A percentile compares a stretch with the other conserved stretches of the same genome.
Evolutionary conservation across 2,113 vertebrate genomes (phyloP).

Genomic region (Struthidea cinerea): DNA sequence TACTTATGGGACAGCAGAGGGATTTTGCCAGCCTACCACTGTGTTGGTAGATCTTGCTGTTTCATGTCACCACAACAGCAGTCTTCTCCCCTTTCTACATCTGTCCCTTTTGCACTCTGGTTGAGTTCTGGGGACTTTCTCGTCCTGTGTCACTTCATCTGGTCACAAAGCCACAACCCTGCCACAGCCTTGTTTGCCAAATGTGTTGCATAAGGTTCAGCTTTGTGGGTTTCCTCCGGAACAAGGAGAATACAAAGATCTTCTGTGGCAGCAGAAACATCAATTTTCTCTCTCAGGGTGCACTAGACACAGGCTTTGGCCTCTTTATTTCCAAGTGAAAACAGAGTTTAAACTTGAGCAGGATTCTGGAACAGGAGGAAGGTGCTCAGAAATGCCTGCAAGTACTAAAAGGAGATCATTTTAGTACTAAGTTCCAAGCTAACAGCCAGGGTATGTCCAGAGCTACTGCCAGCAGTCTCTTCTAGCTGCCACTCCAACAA

Average conservation of each 20-base stretch:
- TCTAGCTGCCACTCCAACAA: not conserved
- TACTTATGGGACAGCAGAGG: not conserved
- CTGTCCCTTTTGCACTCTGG: not conserved
- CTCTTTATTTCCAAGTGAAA: not conserved
- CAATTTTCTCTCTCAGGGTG: not conserved
- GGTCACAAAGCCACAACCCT: conserved; percentile 22
- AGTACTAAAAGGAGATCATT: not conserved
- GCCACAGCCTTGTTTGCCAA: not conserved
- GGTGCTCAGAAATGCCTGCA: not conserved
- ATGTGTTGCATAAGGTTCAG: not conserved
- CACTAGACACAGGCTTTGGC: not conserved
- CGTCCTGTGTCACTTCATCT: not conserved
- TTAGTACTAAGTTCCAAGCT: not conserved
- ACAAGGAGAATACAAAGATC: not conserved
- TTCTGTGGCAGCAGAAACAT: not conserved
- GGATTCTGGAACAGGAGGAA: not conserved
- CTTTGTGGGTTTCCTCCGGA: not conserved
- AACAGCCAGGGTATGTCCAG: not conserved
- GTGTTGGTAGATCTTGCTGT: not conserved
- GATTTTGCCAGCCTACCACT: not conserved
- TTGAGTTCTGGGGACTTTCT: conserved; percentile 16
- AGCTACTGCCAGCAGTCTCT: not conserved
- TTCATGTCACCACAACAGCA: not conserved
- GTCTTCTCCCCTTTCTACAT: not conserved
- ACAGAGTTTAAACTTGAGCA: not conserved